Evolutionary conservation across 2,113 vertebrate species (phyloP), one percentile per base, ranked within the genome.

Genomic region (Coturnix japonica): DNA sequence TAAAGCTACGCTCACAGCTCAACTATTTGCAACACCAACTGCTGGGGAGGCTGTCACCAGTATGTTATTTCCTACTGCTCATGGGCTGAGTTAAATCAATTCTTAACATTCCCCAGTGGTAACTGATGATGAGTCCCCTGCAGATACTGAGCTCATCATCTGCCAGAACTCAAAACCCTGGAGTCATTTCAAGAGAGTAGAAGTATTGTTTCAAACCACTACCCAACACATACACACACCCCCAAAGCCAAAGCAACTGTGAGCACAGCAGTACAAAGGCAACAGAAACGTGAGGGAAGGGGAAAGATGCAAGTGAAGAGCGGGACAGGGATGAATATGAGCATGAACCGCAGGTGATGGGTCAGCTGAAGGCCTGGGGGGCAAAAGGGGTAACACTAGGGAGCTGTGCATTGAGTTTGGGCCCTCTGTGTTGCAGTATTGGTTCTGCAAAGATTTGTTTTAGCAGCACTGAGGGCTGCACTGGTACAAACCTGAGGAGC

Each of bases 41-140:
- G 84, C 92, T 61, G 78, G 51, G 92, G 75, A 85, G 81, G 87
- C 69, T 95, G 89, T 92, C 94, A 92, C 78, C 78, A 89, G 8
- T 26, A 47, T 87, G 92, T 91, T 89, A 94, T 70, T 93, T 91
- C 92, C 89, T 71, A 78, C 60, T 67, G 85, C 89, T 91, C 79
- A 51, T 3, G 81, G 78, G 79, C 78, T 85, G 76, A 89, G 64
- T 85, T 80, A 67, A 89, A 91, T 80, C 49, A 64, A 81, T 65
- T 64, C 26, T 20, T 51, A n/a, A 51, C 74, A 51, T 81, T 85
- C 71, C 46, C 89, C 71, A 57, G 35, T 46, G 66, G 66, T 56
- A 74, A 73, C 46, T 78, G 86, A 54, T 54, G 86, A 87, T 0
- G 46, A 90, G 86, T 70, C 72, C 72, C 93, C 94, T 64, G 91